Evolutionary conservation across 2,797 vertebrate genomes (phyloP).

Genomic region (Vultur gryphus): DNA sequence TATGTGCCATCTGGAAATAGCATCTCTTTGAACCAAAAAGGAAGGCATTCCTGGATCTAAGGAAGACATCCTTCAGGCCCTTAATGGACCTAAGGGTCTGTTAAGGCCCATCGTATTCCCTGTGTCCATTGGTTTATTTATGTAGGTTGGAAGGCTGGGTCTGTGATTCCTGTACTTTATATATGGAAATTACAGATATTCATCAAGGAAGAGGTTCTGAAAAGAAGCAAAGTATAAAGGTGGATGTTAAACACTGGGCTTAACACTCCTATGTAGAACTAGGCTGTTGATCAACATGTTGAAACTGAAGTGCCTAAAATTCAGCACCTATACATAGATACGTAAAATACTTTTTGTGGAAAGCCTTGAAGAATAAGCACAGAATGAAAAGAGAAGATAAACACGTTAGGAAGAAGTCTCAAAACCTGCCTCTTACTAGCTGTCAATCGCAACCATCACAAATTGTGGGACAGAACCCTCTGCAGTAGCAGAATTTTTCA

Average conservation of each 20-base stretch:
- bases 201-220: neutral
- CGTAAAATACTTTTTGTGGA: neutral
- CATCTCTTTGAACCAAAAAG: neutral
- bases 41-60: neutral
- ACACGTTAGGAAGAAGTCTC: neutral
- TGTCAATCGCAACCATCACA: neutral
- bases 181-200: neutral
- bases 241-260: neutral
- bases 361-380: neutral
- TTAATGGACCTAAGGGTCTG: neutral
- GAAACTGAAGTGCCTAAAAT: neutral
- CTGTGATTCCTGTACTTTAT: neutral
- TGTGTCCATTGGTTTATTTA: neutral
- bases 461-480: neutral
- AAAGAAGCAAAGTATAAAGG: neutral
- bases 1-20: neutral
- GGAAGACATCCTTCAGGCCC: neutral
- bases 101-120: neutral
- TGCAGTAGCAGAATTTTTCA: neutral
- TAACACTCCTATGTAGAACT: neutral
- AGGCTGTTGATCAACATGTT: neutral
- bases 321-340: neutral
- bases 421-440: neutral
- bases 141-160: neutral
- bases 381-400: neutral